Base-by-base conservation (phyloP, 2,888 invertebrate species). In the Anthrax anthrax region DNA sequence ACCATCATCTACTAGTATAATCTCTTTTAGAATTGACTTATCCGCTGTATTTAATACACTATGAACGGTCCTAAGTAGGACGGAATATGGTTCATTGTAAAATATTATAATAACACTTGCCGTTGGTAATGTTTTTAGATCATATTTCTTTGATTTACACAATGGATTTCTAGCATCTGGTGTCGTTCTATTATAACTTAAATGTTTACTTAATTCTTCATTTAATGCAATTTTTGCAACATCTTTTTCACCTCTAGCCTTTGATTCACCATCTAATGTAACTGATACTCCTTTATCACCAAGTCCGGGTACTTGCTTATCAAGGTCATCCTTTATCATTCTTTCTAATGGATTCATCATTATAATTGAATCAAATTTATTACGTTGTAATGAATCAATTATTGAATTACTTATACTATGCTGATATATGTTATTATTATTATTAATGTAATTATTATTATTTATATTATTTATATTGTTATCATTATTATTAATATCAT, bases 1-100 rank as follows among this genome's bases (percentile, higher is more conserved):
- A 64, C 81, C 81, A 69, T 97, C 96, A 63, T 97, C 95, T n/a
- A 96, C 84, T 12, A 97, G 71, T 58, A 97, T 84, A 48, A 97
- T 84, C 71, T 97, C 95, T 62, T 89, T 82, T 14, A 97, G 51
- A 34, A 64, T 56, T 48, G 72, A 62, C 8, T 72, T 62, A 18
- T 82, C 82, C 37, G 83, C 77, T 37, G 81, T 71, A 59, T 80
- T 81, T 12, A 85, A 63, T 1, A 84, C 81, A 59, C 82, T 83
- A 63, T 81, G 78, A 51, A 85, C 80, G 43, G 87, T 88, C 58
- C 80, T 67, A 37, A 90, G 60, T 38, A 91, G 72, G 37, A 88
- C 80, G 41, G 88, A 86, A 72, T 85, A 90, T 0, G 89, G 87
- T 66, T 94, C 92, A 64, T 94, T 89, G 63, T 81, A 87, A 71